Evolutionary conservation across 2,888 invertebrate species (phyloP).

Genomic region (Myathropa florea): DNA sequence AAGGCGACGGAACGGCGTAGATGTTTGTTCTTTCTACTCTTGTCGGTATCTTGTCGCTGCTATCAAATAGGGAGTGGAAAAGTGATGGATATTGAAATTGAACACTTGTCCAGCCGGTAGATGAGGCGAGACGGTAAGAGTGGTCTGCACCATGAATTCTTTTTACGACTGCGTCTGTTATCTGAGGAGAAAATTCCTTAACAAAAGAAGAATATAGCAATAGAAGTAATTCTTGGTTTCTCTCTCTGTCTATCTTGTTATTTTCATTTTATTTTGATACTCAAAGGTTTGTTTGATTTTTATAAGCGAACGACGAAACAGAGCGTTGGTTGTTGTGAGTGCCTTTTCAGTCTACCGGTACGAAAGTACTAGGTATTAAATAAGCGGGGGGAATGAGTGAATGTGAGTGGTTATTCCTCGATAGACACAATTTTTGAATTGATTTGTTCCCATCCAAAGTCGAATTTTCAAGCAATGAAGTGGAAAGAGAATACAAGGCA

Average conservation of each 20-base stretch:
- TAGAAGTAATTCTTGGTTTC: not conserved
- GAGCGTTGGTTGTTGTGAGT: not conserved
- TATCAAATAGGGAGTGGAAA: not conserved
- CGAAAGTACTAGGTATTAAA: not conserved
- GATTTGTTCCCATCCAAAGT: too few relatives aligned
- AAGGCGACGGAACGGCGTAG: conserved; percentile 29
- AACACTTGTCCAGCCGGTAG: not conserved
- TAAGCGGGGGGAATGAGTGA: too few relatives aligned
- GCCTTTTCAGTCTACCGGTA: not conserved
- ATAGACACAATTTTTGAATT: too few relatives aligned
- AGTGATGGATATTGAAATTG: not conserved
- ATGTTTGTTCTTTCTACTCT: conserved; percentile 1
- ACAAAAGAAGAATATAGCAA: not conserved
- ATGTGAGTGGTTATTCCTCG: too few relatives aligned
- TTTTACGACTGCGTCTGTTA: not conserved
- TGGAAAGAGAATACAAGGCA: too few relatives aligned
- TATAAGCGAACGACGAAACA: not conserved
- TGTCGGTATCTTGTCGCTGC: not conserved
- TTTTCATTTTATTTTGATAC: not conserved
- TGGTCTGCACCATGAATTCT: not conserved
- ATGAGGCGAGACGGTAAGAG: conserved; percentile 1
- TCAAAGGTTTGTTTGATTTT: conserved; percentile 7
- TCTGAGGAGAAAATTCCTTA: conserved; percentile 1
- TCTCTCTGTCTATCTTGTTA: not conserved
- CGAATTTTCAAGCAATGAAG: too few relatives aligned